Percentiles rank a stretch among this genome's conserved stretches.
Evolutionary conservation across 2,888 invertebrate species (phyloP).

Genomic region (Dolomedes plantarius): DNA sequence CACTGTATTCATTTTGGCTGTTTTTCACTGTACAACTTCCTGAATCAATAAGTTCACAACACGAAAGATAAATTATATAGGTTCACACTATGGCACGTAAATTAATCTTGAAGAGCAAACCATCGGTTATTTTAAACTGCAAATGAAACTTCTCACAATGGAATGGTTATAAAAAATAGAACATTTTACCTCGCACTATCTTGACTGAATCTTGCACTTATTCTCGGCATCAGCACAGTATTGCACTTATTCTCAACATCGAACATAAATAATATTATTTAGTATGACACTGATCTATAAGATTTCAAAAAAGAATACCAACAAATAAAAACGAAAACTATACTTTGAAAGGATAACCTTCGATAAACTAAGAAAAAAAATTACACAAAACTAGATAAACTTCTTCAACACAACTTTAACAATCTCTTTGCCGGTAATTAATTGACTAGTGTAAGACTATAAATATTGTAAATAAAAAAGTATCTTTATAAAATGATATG

Average conservation of each 20-base stretch:
- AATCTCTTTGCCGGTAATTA: not conserved
- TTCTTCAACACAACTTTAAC: too few species aligned
- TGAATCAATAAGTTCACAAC: not conserved
- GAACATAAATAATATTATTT: not conserved
- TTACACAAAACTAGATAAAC: too few species aligned
- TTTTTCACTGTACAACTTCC: too few species aligned
- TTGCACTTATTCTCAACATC: not conserved
- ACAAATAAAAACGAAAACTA: too few species aligned
- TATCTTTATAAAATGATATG: not conserved
- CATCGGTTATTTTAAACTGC: not conserved
- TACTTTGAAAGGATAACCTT: too few species aligned
- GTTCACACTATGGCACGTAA: not conserved
- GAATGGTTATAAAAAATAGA: conserved; percentile 2
- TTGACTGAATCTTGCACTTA: not conserved
- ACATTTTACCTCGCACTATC: not conserved
- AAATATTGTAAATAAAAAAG: not conserved
- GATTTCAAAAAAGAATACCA: too few species aligned
- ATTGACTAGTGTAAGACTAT: not conserved
- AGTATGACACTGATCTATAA: not conserved
- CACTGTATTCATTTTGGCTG: conserved; percentile 66
- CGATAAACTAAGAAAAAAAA: too few species aligned
- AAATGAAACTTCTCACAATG: not conserved
- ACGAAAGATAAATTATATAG: not conserved
- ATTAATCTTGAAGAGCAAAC: not conserved
- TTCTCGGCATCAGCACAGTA: not conserved